phyloP scores from a whole-genome alignment of 2,797 vertebrate species.

The Parotocinclus haroldoi region DNA sequence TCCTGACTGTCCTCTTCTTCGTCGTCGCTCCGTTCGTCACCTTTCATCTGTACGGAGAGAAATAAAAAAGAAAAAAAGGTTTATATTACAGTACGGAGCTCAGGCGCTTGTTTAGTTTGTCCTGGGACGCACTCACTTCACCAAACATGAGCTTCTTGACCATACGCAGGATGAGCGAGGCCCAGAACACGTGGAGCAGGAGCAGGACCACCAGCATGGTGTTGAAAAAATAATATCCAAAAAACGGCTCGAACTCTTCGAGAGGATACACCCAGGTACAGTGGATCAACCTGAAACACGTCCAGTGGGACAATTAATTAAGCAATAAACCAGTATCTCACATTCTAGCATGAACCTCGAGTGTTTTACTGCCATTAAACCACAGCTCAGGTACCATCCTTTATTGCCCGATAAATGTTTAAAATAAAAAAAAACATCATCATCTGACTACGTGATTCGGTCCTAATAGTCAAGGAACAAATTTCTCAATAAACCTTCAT shows the following conservation, averaged over 20 bases:
- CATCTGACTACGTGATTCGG: too few species aligned
- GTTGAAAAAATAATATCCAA: constrained; percentile 87
- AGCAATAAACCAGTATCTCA: background rate
- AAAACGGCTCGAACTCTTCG: constrained; percentile 72
- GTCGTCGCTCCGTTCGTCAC: constrained; percentile 67
- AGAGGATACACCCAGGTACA: constrained; percentile 79
- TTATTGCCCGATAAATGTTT: too few species aligned
- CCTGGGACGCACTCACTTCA: constrained; percentile 65
- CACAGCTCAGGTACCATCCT: too few species aligned
- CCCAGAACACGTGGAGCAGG: constrained; percentile 86
- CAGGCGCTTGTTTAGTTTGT: background rate
- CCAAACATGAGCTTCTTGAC: constrained; percentile 75
- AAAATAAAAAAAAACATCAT: too few species aligned
- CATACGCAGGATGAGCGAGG: constrained; percentile 78
- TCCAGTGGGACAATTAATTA: background rate
- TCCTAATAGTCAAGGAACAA: too few species aligned
- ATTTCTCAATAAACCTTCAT: too few species aligned
- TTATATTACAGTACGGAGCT: background rate
- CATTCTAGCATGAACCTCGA: too few species aligned
- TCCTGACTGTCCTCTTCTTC: constrained; percentile 68
- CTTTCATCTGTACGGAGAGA: constrained; percentile 58
- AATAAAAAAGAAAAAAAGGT: background rate
- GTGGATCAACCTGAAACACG: constrained; percentile 78
- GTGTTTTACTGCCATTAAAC: too few species aligned
- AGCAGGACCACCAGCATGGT: constrained; percentile 75